Base-by-base conservation (phyloP, 23 tunicate genomes). In the Phallusia fumigata region DNA sequence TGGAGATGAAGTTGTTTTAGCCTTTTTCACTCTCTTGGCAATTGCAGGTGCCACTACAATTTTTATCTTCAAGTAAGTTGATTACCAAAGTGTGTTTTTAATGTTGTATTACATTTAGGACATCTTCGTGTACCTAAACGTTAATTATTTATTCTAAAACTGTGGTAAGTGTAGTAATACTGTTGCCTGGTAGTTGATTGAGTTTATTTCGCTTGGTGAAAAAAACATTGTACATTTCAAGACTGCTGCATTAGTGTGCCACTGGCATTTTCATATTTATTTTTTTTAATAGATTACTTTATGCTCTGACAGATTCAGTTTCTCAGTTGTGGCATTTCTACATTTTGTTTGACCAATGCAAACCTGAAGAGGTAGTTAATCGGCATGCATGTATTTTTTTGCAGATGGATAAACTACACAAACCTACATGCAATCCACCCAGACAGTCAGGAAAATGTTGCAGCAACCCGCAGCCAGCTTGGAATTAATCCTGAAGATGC, bases 1-100 rank as follows among this genome's bases (percentile, higher is more conserved):
- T 73, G 98, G 98, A 19, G 98, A 93, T 88, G 98, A 93, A 58
- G 98, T 93, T 18, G 81, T 93, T 35, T 52, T 85, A 51, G 81
- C 84, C 0, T 65, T 88, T 32, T 32, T 81, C 32, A 81, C 85
- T 18, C 26, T 90, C 16, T 45, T 85, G 50, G 77, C 77, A 36
- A 19, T 91, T 31, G 53, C 79, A 22, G 30, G 78, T 19, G 33
- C 84, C 30, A 51, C 74, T 18, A 74, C 77, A 8, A 35, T 80
- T 33, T 49, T 83, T 30, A 36, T 83, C 15, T 65, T 34, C 73
- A 82, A 80, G 95, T 90, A 76, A 81, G 87, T 75, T 24, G 15
- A 0, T 58, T 8, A 58, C 69, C 8, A 58, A 51, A 51, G 18
- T 13, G 18, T 13, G 58, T 58, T 58, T 58, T 21, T 24, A 3